These are phyloP conservation scores for Bombus consobrinus DNA, from an alignment of 1,140 invertebrate genomes.

Conservation along the genomic window DNA sequence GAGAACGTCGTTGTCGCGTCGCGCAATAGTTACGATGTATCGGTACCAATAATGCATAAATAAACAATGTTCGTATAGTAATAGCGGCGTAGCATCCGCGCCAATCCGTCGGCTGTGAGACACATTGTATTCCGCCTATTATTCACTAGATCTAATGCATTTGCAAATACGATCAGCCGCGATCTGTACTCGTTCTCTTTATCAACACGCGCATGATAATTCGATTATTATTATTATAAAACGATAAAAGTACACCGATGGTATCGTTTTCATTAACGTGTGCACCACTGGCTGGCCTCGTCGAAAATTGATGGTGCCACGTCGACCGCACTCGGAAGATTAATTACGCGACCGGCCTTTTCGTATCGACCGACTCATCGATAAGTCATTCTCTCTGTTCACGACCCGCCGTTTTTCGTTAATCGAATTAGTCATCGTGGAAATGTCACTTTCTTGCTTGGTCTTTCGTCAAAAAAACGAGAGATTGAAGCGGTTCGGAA, in stretches of 20 bases:
- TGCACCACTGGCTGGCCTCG: not conserved
- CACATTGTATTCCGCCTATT: conserved; percentile 36
- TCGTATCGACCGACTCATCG: conserved; percentile 19
- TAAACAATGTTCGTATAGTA: conserved; percentile 21
- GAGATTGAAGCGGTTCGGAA: not conserved
- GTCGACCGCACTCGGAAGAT: conserved; percentile 32
- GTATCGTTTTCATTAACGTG: conserved; percentile 48
- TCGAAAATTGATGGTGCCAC: conserved; percentile 39
- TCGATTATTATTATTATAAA: conserved; percentile 58
- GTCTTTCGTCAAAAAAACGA: not conserved
- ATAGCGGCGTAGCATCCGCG: not conserved
- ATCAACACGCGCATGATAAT: conserved; percentile 52
- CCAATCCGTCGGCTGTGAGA: not conserved
- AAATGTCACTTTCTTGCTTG: conserved; percentile 35
- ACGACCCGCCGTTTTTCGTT: conserved; percentile 16
- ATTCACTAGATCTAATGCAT: conserved; percentile 57
- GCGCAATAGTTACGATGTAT: not conserved
- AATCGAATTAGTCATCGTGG: conserved; percentile 26
- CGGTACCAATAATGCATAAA: conserved; percentile 12
- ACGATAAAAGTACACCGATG: conserved; percentile 57
- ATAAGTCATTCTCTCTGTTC: conserved; percentile 21
- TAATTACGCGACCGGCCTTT: conserved; percentile 43
- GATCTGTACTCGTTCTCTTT: conserved; percentile 29
- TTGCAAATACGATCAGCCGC: conserved; percentile 39
- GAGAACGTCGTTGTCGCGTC: not conserved